Evolutionary conservation across 2,888 invertebrate species (phyloP), one percentile per base, ranked within the genome.

Genomic region (Bombylius major): DNA sequence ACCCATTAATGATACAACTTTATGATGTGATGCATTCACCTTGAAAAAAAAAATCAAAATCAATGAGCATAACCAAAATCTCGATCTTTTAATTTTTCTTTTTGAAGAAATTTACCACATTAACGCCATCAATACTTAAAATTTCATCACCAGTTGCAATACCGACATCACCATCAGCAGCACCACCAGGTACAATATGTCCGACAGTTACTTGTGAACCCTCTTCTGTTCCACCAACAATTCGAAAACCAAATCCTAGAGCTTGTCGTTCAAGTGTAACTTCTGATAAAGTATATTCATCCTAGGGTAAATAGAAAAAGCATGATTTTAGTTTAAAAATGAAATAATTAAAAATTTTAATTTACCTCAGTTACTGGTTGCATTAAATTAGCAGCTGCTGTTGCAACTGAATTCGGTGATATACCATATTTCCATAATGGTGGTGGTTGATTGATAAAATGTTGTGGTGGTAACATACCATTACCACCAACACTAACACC

Each of bases 191-290:
- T 54, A 98, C 96, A 60, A 98, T 95, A 70, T 95, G 92, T 4
- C 98, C 97, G 36, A 98, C 95, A 11, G 95, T 92, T 59, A 97
- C 93, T 76, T 95, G 88, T 61, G 94, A 93, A 57, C 94, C 92
- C 77, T 98, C 97, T 76, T 98, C 98, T 1, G 93, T 93, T 47
- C 99, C 99, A 32, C 98, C 98, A 42, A 98, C 91, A 69, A 99
- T 95, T 60, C 98, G 82, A 77, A 99, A 99, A 9, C 98, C 99
- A 77, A 99, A 99, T 4, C 98, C 98, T 56, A 87, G 86, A 45
- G 91, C 88, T 65, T 93, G 91, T n/a, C 94, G 81, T 51, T 88
- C 86, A 53, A 98, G 75, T 0, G 89, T 87, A 9, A 97, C 72
- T 59, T 75, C 73, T 1, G 71, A 70, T 9, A 74, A 57, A 36